phyloP scores from a whole-genome alignment of 2,888 invertebrate species.

The Mesoligia furuncula region DNA sequence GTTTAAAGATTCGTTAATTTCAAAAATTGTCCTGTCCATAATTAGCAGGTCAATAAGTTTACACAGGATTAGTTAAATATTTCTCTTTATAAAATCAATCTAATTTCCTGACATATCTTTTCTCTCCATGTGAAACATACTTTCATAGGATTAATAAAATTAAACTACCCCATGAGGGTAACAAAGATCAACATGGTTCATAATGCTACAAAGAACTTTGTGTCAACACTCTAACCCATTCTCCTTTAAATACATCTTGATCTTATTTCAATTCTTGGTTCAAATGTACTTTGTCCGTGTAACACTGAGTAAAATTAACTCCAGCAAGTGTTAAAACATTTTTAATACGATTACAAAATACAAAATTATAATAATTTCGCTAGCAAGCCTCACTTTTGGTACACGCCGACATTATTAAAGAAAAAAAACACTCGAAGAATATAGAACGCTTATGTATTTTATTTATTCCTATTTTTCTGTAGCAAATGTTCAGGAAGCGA shows the following conservation, averaged over 20 bases:
- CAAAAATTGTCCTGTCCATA: not conserved
- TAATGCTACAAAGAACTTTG: not conserved
- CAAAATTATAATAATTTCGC: conserved; percentile 36
- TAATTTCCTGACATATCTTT: not conserved
- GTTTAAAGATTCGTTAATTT: not conserved
- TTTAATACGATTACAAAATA: conserved; percentile 24
- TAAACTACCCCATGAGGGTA: not conserved
- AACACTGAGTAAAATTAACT: conserved; percentile 7
- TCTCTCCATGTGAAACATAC: not conserved
- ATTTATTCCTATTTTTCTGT: conserved; percentile 66
- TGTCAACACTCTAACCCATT: not conserved
- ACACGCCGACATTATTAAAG: conserved; percentile 20
- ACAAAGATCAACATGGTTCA: not conserved
- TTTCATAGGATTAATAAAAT: too few relatives aligned
- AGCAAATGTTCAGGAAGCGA: conserved; percentile 63
- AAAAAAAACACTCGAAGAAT: conserved; percentile 52
- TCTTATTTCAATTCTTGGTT: not conserved
- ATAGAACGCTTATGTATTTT: conserved; percentile 46
- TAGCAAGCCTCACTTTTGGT: conserved; percentile 22
- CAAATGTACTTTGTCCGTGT: not conserved
- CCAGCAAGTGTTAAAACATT: conserved; percentile 4
- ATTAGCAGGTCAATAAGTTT: not conserved
- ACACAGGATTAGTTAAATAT: too few relatives aligned
- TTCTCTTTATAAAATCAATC: not conserved
- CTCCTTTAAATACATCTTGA: not conserved